Conservation (phyloP, 2,888 invertebrate genomes). For the Euplagia quadripunctaria region DNA sequence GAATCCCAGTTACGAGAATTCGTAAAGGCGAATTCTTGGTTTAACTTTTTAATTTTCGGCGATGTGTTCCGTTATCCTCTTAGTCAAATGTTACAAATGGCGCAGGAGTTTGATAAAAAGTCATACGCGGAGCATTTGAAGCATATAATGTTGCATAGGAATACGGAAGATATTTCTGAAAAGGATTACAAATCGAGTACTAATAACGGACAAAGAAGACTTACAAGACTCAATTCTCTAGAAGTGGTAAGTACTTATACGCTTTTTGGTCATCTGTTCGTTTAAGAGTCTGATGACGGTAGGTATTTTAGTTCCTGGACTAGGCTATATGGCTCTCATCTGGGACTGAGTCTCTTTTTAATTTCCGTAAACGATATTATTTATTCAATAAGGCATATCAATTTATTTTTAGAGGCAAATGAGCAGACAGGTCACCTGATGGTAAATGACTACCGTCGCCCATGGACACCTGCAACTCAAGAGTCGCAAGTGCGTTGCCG, state of each 20-base stretch:
- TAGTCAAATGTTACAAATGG: constrained; percentile 86
- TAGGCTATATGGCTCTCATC: too few relatives aligned
- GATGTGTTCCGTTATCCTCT: constrained; percentile 91
- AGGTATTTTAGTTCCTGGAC: too few relatives aligned
- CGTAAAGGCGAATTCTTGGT: constrained; percentile 89
- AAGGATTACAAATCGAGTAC: constrained; percentile 73
- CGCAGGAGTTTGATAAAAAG: constrained; percentile 86
- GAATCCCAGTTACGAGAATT: constrained; percentile 88
- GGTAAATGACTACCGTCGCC: too few relatives aligned
- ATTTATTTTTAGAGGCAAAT: too few relatives aligned
- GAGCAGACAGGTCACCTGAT: too few relatives aligned
- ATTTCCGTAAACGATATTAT: too few relatives aligned
- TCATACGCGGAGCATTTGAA: constrained; percentile 88
- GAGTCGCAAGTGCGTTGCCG: too few relatives aligned
- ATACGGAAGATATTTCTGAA: constrained; percentile 73
- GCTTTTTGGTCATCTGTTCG: too few relatives aligned
- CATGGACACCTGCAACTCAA: too few relatives aligned
- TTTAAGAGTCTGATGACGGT: too few relatives aligned
- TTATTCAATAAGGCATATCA: too few relatives aligned
- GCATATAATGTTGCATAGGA: constrained; percentile 82
- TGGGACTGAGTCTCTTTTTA: too few relatives aligned
- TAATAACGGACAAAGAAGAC: constrained; percentile 73
- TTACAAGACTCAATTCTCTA: constrained; percentile 74
- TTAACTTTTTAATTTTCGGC: constrained; percentile 90
- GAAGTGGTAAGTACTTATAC: constrained; percentile 69